Conservation (phyloP, 1,140 invertebrate species). For the Pachypeltis micranthus region DNA sequence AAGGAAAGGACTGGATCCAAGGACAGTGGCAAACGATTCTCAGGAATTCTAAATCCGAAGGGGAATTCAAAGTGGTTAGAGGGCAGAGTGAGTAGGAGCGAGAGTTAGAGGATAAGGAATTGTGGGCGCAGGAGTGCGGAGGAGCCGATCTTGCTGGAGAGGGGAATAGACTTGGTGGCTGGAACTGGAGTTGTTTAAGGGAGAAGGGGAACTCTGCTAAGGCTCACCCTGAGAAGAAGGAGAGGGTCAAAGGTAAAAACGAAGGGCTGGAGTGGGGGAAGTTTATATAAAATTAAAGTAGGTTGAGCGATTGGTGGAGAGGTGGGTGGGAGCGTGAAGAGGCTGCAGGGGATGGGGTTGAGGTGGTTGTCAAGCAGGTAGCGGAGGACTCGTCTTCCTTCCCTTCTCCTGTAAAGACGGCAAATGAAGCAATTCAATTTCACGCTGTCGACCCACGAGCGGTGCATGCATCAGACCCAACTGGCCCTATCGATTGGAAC, state of each 20-base stretch:
- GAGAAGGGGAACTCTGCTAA: neutral
- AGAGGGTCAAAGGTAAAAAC: neutral
- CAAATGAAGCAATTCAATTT: constrained; percentile 26
- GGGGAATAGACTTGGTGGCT: too few relatives aligned
- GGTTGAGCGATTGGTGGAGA: neutral
- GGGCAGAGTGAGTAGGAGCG: too few relatives aligned
- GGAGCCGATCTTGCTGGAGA: too few relatives aligned
- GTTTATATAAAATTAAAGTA: constrained; percentile 17
- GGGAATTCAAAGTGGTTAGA: too few relatives aligned
- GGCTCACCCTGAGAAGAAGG: neutral
- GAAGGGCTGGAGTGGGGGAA: neutral
- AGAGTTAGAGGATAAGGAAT: too few relatives aligned
- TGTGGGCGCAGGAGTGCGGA: too few relatives aligned
- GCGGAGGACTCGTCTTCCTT: neutral
- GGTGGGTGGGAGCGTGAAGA: neutral
- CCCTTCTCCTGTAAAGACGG: constrained; percentile 17
- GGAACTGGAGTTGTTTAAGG: too few relatives aligned
- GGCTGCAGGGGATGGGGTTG: too few relatives aligned
- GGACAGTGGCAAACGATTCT: constrained; percentile 4
- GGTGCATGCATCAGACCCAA: constrained; percentile 18
- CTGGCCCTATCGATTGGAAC: constrained; percentile 4
- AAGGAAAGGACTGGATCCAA: too few relatives aligned
- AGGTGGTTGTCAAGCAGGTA: too few relatives aligned
- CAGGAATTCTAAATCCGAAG: neutral
- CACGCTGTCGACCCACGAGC: constrained; percentile 19